Evolutionary conservation across 2,888 invertebrate genomes (phyloP), one percentile per base, ranked within the genome.

Genomic region (Cyclophora punctaria): DNA sequence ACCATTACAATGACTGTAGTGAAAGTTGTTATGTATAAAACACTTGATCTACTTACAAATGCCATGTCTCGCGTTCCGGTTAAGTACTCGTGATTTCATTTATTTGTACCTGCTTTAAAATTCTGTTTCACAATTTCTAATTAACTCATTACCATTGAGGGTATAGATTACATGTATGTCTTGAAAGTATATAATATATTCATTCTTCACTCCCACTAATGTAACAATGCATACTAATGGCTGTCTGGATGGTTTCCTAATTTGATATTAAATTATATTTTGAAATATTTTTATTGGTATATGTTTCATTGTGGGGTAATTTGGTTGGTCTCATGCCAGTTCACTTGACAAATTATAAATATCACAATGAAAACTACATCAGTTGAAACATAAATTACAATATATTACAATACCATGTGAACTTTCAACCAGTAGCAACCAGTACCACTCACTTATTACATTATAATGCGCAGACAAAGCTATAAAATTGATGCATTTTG

Each of bases 11-110:
- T 88, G 88, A 87, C 82, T 88, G 80, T 85, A 86, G 85, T 86
- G 87, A 86, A 86, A 88, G 87, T 89, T 87, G 88, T 88, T 88
- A 88, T 88, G 88, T 88, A 88, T 88, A 85, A 85, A 86, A 86
- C 86, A 87, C 85, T 86, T 86, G 88, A 86, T 86, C 87, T 86
- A 87, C 88, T 89, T 89, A 87, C 87, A 86, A 87, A 87, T 89
- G 86, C 88, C 87, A 86, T 84, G 86, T 87, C 86, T 88, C 80
- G 84, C 86, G 86, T 87, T 87, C 86, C 86, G 83, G 85, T 88
- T 87, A 87, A 85, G 84, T 86, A 88, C 85, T 86, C 86, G 80
- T 87, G 85, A 86, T 86, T 88, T 87, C 86, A 85, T 88, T 83
- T 86, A 85, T 86, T 85, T 85, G 82, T 83, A 80, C 83, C 80